Evolutionary conservation across 2,888 invertebrate species (phyloP).

Genomic region (Mystacides longicornis): DNA sequence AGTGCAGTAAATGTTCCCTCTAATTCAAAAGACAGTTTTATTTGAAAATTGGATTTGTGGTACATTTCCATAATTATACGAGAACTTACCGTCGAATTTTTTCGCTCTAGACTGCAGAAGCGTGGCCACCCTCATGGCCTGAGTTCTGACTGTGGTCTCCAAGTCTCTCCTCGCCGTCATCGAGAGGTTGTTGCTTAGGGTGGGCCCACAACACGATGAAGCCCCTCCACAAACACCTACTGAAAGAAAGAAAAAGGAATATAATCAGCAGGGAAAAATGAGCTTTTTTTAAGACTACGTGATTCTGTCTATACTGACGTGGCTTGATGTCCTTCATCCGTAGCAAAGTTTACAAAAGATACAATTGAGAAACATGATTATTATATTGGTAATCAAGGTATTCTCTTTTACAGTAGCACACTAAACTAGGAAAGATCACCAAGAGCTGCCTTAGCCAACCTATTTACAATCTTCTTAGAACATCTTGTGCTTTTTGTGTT

Average conservation of each 20-base stretch:
- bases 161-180: slow-evolving; percentile 50
- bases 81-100: slow-evolving; percentile 59
- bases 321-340: too few relatives aligned
- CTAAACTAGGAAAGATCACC: too few relatives aligned
- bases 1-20: neutral
- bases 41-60: neutral
- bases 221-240: slow-evolving; percentile 19
- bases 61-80: neutral
- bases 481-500: too few relatives aligned
- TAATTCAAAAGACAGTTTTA: neutral
- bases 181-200: slow-evolving; percentile 46
- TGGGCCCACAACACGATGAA: slow-evolving; percentile 48
- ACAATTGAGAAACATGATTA: too few relatives aligned
- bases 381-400: too few relatives aligned
- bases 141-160: slow-evolving; percentile 51
- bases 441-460: too few relatives aligned
- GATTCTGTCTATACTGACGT: too few relatives aligned
- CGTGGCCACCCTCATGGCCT: slow-evolving; percentile 49
- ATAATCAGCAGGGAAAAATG: too few relatives aligned
- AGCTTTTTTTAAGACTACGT: too few relatives aligned
- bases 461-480: too few relatives aligned
- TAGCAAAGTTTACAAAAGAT: too few relatives aligned
- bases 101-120: slow-evolving; percentile 53
- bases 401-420: too few relatives aligned
- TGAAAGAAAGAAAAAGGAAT: slow-evolving; percentile 4